phyloP scores from a whole-genome alignment of 2,113 vertebrate species.

The Shinisaurus crocodilurus region DNA sequence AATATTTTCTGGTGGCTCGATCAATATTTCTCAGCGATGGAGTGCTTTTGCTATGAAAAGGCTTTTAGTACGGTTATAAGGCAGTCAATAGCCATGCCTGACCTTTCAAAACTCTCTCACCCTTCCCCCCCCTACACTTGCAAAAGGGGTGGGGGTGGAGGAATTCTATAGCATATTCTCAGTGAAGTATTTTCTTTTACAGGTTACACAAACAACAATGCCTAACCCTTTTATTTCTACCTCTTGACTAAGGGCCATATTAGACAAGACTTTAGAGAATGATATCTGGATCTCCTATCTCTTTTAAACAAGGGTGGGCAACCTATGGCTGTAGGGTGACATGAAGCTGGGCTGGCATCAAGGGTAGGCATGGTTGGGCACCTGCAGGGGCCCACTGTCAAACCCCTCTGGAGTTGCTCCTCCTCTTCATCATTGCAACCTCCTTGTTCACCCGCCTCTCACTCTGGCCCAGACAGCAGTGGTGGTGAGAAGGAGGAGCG shows the following conservation, averaged over 20 bases:
- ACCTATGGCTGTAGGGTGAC: not conserved
- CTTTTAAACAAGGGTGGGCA: not conserved
- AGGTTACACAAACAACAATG: not conserved
- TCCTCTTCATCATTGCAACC: too few species aligned
- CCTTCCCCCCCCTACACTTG: conserved; percentile 37
- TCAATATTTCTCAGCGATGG: conserved; percentile 56
- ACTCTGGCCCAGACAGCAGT: too few species aligned
- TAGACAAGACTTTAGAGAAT: too few species aligned
- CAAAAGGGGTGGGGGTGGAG: not conserved
- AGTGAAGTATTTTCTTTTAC: too few species aligned
- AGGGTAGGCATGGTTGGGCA: too few species aligned
- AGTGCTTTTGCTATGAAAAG: conserved; percentile 65
- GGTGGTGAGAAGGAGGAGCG: too few species aligned
- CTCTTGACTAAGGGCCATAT: too few species aligned
- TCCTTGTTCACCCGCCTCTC: too few species aligned
- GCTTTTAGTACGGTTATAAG: conserved; percentile 59
- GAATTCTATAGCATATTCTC: not conserved
- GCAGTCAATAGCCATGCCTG: conserved; percentile 60
- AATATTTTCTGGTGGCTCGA: conserved; percentile 53
- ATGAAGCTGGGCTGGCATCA: too few species aligned
- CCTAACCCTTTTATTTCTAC: not conserved
- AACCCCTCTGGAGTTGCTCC: too few species aligned
- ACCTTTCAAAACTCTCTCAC: conserved; percentile 61
- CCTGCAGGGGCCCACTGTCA: too few species aligned
- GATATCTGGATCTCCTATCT: not conserved